Evolutionary conservation across 2,797 vertebrate species (phyloP).

Genomic region (Malacoraja senta): DNA sequence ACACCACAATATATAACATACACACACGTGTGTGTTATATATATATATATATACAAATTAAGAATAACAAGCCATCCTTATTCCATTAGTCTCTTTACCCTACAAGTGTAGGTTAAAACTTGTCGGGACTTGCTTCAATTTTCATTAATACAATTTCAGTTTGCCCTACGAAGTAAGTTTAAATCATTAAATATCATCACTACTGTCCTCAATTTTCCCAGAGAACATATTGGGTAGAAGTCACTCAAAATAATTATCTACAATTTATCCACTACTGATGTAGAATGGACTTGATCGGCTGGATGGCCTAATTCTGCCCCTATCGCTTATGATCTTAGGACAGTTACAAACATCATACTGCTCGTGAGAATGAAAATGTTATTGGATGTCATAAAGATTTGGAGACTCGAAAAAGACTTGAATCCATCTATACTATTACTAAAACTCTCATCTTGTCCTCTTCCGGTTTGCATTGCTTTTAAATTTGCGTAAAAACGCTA

Average conservation of each 20-base stretch:
- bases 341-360: neutral
- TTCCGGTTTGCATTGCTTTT: too few relatives aligned
- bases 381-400: neutral
- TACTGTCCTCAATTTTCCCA: too few relatives aligned
- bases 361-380: neutral
- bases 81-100: too few relatives aligned
- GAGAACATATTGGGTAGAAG: neutral
- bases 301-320: too few relatives aligned
- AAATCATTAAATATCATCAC: neutral
- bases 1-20: too few relatives aligned
- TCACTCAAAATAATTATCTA: neutral
- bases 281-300: neutral
- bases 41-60: too few relatives aligned
- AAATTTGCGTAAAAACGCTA: too few relatives aligned
- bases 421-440: neutral
- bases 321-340: neutral
- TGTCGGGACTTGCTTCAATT: too few relatives aligned
- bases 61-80: too few relatives aligned
- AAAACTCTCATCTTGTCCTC: too few relatives aligned
- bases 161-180: neutral
- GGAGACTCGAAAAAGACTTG: neutral
- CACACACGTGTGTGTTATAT: too few relatives aligned
- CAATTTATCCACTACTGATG: neutral
- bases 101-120: too few relatives aligned
- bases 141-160: neutral